Evolutionary conservation across 2,797 vertebrate genomes (phyloP).

Genomic region (Catharus ustulatus): DNA sequence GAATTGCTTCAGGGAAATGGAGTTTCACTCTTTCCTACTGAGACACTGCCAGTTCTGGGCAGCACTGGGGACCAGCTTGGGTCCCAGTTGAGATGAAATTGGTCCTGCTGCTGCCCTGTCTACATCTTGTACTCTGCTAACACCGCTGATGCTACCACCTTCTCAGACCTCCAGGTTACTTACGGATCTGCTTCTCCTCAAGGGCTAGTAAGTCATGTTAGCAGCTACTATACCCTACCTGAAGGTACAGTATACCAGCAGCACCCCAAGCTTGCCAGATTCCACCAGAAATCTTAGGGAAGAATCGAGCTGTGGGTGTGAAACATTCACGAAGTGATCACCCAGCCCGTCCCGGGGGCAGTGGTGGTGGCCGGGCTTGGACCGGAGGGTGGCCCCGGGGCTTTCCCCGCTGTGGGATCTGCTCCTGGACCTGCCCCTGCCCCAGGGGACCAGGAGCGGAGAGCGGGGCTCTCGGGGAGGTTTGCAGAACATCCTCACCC

Average conservation of each 20-base stretch:
- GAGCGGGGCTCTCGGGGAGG: rapidly evolving
- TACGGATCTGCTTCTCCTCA: not conserved
- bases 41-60: not conserved
- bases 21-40: not conserved
- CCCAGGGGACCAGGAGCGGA: not conserved
- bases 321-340: not conserved
- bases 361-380: rapidly evolving
- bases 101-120: not conserved
- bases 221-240: rapidly evolving
- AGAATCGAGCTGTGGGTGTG: not conserved
- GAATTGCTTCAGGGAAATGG: not conserved
- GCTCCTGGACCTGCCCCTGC: not conserved
- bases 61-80: not conserved
- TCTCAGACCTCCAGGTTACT: not conserved
- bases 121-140: rapidly evolving
- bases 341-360: rapidly evolving
- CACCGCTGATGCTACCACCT: not conserved
- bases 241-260: not conserved
- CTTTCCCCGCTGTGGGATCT: rapidly evolving
- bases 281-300: rapidly evolving
- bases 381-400: rapidly evolving
- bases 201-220: rapidly evolving
- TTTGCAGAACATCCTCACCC: not conserved
- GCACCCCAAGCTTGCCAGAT: not conserved
- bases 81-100: not conserved